Percentiles rank a stretch among this genome's conserved stretches.
These are phyloP conservation scores for Thamnophis sirtalis DNA, from an alignment of 2,113 vertebrate species.

Conservation along the genomic window DNA sequence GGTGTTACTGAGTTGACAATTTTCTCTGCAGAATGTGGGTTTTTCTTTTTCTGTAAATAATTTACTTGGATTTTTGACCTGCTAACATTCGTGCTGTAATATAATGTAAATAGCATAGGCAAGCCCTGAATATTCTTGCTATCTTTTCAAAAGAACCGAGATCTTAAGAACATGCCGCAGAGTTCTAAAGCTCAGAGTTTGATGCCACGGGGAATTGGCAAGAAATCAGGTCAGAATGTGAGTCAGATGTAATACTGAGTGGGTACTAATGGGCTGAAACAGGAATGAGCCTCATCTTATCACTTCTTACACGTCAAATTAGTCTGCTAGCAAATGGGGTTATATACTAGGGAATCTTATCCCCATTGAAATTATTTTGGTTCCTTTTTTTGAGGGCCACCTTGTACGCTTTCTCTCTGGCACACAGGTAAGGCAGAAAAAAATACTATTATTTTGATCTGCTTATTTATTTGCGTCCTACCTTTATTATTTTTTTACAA, in stretches of 20 bases:
- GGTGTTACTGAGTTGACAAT: constrained; percentile 15
- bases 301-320: constrained; percentile 65
- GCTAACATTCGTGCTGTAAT: constrained; percentile 47
- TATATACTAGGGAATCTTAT: not conserved
- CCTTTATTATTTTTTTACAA: not conserved
- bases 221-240: constrained; percentile 61
- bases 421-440: not conserved
- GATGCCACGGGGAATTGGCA: constrained; percentile 59
- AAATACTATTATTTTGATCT: not conserved
- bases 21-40: constrained; percentile 18
- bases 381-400: constrained; percentile 1
- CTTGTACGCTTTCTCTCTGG: not conserved
- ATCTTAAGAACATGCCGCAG: constrained; percentile 13
- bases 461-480: not conserved
- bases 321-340: constrained; percentile 46
- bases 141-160: constrained; percentile 21
- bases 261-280: constrained; percentile 59
- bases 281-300: constrained; percentile 62
- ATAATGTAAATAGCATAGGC: constrained; percentile 24
- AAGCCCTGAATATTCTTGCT: constrained; percentile 20
- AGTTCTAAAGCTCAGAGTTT: constrained; percentile 50
- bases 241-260: constrained; percentile 65
- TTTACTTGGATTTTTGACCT: constrained; percentile 35
- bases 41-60: constrained; percentile 29
- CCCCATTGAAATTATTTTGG: constrained; percentile 10